Evolutionary conservation across 2,888 invertebrate species (phyloP).

Genomic region (Urechis unicinctus): DNA sequence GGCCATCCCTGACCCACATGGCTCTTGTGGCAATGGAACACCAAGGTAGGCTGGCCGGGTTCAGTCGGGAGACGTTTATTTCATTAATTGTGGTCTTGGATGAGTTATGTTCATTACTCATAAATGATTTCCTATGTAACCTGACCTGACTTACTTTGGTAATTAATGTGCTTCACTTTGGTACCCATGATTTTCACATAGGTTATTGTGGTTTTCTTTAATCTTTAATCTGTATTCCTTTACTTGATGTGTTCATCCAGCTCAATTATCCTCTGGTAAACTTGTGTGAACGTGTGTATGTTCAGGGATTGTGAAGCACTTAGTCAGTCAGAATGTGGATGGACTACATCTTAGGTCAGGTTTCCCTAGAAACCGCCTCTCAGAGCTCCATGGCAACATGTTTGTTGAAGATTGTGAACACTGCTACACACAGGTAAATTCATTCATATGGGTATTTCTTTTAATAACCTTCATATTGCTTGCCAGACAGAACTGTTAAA

Average conservation of each 20-base stretch:
- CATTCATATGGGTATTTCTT: neutral
- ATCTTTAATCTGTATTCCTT: too few species aligned
- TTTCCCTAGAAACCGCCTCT: constrained; percentile 68
- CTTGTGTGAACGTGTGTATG: neutral
- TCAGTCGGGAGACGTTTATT: neutral
- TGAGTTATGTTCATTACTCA: too few species aligned
- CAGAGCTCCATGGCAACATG: constrained; percentile 98
- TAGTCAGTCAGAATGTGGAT: constrained; percentile 97
- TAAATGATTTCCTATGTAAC: too few species aligned
- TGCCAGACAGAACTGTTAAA: too few species aligned
- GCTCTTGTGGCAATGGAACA: constrained; percentile 76
- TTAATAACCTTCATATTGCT: neutral
- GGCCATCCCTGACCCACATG: constrained; percentile 91
- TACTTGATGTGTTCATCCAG: too few species aligned
- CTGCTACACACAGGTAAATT: constrained; percentile 57
- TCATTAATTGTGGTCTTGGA: neutral
- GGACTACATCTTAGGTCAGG: constrained; percentile 91
- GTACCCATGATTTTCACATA: too few species aligned
- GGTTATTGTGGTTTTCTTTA: too few species aligned
- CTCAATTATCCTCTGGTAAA: neutral
- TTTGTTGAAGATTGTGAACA: constrained; percentile 87
- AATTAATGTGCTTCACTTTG: too few species aligned
- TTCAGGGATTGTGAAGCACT: constrained; percentile 63
- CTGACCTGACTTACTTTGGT: too few species aligned
- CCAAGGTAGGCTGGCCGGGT: constrained; percentile 39